A percentile compares a stretch with the other conserved stretches of the same genome.
phyloP scores from a whole-genome alignment of 2,113 vertebrate genomes.

The Jaculus jaculus region DNA sequence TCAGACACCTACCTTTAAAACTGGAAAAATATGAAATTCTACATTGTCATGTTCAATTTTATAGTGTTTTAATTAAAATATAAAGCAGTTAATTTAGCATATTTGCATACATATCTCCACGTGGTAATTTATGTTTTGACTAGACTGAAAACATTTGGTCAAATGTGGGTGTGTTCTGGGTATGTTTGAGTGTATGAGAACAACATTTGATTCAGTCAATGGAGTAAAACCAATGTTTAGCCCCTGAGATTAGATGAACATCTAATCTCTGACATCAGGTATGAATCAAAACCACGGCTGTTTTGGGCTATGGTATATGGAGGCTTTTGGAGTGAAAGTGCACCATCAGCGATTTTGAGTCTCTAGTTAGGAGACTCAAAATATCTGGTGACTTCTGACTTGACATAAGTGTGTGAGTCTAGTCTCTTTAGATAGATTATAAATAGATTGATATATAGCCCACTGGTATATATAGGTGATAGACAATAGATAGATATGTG shows the following conservation, averaged over 20 bases:
- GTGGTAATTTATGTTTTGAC: neutral
- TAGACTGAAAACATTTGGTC: neutral
- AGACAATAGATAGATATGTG: neutral
- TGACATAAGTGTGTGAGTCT: neutral
- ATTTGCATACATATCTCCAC: neutral
- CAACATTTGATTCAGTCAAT: neutral
- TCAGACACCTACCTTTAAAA: neutral
- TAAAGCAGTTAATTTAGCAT: neutral
- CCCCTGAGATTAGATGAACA: neutral
- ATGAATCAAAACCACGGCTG: neutral
- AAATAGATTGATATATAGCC: neutral
- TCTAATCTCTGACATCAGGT: neutral
- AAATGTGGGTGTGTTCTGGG: neutral
- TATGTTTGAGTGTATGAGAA: neutral
- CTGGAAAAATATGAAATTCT: neutral
- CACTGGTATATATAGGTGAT: neutral
- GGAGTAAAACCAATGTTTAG: neutral
- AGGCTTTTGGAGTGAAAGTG: neutral
- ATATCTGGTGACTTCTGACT: neutral
- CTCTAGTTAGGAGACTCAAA: neutral
- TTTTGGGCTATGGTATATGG: neutral
- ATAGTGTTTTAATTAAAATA: neutral
- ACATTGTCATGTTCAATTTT: neutral
- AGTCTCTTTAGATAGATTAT: neutral
- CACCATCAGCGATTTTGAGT: neutral